Evolutionary conservation across 2,888 invertebrate genomes (phyloP).

Genomic region (Galeopsomyia nigrocyanea): DNA sequence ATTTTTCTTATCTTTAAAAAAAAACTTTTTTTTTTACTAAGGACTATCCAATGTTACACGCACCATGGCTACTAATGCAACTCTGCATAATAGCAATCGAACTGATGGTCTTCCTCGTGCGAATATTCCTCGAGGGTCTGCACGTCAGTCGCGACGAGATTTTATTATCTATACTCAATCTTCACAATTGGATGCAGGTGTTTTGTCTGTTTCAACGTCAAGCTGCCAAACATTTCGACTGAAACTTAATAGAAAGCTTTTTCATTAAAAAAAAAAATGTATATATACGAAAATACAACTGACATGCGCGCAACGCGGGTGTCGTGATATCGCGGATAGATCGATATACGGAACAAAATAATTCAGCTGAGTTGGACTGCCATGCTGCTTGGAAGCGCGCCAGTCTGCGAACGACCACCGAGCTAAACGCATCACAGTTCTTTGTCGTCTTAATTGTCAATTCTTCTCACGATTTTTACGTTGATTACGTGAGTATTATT

Average conservation of each 20-base stretch:
- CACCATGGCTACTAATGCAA: conserved; percentile 66
- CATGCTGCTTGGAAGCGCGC: no score
- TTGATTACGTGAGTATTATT: no score
- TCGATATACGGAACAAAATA: no score
- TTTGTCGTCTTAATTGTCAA: no score
- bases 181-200: conserved; percentile 66
- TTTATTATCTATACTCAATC: conserved; percentile 57
- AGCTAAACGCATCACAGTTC: no score
- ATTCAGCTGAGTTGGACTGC: no score
- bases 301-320: conserved; percentile 5
- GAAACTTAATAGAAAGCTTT: no score
- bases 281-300: no score
- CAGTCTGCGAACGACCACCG: no score
- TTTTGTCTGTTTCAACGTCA: conserved; percentile 58
- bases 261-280: no score
- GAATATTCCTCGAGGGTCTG: conserved; percentile 63
- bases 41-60: conserved; percentile 65
- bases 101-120: conserved; percentile 60
- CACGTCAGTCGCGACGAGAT: conserved; percentile 63
- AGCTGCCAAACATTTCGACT: background rate
- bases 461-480: no score
- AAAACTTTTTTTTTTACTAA: no score
- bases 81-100: conserved; percentile 64
- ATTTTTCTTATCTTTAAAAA: conserved; percentile 24
- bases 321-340: background rate